phyloP scores from a whole-genome alignment of 1,140 invertebrate genomes.

The Battus philenor region DNA sequence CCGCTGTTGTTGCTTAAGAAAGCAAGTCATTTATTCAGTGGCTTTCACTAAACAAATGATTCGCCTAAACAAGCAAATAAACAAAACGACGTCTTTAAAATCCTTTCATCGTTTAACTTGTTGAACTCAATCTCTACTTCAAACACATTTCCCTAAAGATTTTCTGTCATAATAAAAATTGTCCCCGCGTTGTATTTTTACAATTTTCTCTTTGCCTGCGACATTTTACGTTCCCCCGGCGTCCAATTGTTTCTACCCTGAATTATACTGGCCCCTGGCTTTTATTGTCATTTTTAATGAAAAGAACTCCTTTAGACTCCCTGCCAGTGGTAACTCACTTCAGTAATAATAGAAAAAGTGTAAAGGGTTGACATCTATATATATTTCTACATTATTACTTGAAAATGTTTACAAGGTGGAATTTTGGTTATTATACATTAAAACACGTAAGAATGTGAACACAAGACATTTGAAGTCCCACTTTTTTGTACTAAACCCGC shows the following conservation, averaged over 20 bases:
- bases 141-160: conserved; percentile 14
- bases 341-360: conserved; percentile 11
- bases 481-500: not conserved
- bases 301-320: conserved; percentile 20
- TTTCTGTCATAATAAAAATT: conserved; percentile 24
- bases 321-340: conserved; percentile 10
- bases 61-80: too few relatives aligned
- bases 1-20: too few relatives aligned
- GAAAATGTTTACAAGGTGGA: too few relatives aligned
- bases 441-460: not conserved
- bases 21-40: too few relatives aligned
- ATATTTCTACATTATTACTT: not conserved
- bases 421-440: not conserved
- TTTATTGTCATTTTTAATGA: conserved; percentile 23
- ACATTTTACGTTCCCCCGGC: conserved; percentile 19
- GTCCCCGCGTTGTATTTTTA: conserved; percentile 18
- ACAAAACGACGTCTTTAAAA: too few relatives aligned
- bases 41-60: too few relatives aligned
- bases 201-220: conserved; percentile 18
- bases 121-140: conserved; percentile 4
- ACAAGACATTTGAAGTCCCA: not conserved
- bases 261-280: conserved; percentile 20
- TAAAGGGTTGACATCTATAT: conserved; percentile 7
- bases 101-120: conserved; percentile 9
- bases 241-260: conserved; percentile 21